Percentiles rank a stretch among this genome's conserved stretches.
Evolutionary conservation across 2,888 invertebrate species (phyloP).

Genomic region (Pachliopta kotzebuea): DNA sequence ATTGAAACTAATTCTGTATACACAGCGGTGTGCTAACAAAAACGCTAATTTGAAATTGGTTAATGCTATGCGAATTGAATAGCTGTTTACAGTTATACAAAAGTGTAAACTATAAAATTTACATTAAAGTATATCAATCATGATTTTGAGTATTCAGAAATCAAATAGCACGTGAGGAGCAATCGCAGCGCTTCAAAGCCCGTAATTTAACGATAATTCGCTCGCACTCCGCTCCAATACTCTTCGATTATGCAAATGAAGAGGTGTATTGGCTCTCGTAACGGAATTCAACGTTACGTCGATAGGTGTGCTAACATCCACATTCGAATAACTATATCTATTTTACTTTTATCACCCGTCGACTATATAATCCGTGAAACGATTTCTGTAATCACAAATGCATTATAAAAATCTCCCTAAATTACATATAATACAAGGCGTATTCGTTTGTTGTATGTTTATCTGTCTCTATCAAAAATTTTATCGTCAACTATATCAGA

Average conservation of each 20-base stretch:
- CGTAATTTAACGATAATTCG: slow-evolving; percentile 40
- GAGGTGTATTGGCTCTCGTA: slow-evolving; percentile 38
- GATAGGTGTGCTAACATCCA: slow-evolving; percentile 23
- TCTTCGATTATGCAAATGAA: slow-evolving; percentile 45
- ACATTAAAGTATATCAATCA: slow-evolving; percentile 1
- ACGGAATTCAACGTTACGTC: slow-evolving; percentile 34
- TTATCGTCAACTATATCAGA: neutral
- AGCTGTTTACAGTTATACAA: too few relatives aligned
- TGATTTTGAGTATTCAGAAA: slow-evolving; percentile 20
- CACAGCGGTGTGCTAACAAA: too few relatives aligned
- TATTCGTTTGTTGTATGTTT: slow-evolving; percentile 5
- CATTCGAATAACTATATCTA: slow-evolving; percentile 23
- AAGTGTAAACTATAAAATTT: neutral
- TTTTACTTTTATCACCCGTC: slow-evolving; percentile 16
- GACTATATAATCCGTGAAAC: slow-evolving; percentile 21
- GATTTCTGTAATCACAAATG: slow-evolving; percentile 18
- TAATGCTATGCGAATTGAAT: neutral
- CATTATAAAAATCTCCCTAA: slow-evolving; percentile 7
- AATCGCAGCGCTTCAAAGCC: slow-evolving; percentile 30
- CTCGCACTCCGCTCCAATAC: slow-evolving; percentile 33
- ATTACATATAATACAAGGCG: neutral
- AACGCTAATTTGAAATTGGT: neutral
- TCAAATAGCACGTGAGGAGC: slow-evolving; percentile 32
- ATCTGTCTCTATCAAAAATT: slow-evolving; percentile 4
- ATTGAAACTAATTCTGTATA: neutral